A percentile compares a stretch with the other conserved stretches of the same genome.
phyloP scores from a whole-genome alignment of 2,888 invertebrate species.

The Lasioglossum malachurum region DNA sequence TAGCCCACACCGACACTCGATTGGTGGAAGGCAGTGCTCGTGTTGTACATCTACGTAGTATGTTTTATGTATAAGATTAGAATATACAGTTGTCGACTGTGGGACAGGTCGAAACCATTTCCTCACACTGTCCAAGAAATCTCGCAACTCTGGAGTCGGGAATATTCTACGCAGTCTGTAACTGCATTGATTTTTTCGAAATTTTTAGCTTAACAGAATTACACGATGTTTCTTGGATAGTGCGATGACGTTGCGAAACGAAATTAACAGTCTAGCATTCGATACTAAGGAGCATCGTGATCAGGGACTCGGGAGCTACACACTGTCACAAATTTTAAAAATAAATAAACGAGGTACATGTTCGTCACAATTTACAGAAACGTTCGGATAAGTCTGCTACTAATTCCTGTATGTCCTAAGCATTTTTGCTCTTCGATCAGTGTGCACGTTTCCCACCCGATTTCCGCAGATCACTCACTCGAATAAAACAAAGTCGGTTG shows the following conservation, averaged over 20 bases:
- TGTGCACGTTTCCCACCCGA: neutral
- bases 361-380: neutral
- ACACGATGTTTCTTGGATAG: neutral
- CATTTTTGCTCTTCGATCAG: neutral
- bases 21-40: conserved; percentile 82
- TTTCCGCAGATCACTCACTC: neutral
- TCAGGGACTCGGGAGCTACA: neutral
- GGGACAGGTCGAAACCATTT: conserved; percentile 66
- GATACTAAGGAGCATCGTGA: neutral
- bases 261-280: conserved; percentile 17
- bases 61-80: conserved; percentile 66
- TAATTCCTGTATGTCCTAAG: neutral
- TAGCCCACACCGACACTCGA: conserved; percentile 76
- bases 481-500: conserved; percentile 6
- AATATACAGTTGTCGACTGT: conserved; percentile 72
- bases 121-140: neutral
- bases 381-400: neutral
- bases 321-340: neutral
- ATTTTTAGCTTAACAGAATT: neutral
- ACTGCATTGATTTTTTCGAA: neutral
- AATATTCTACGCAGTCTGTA: neutral
- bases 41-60: conserved; percentile 67
- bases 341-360: neutral
- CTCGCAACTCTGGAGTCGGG: neutral
- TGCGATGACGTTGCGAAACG: neutral